Evolutionary conservation across 2,797 vertebrate species (phyloP), one percentile per base, ranked within the genome.

Genomic region (Gadopsis bispinosus): DNA sequence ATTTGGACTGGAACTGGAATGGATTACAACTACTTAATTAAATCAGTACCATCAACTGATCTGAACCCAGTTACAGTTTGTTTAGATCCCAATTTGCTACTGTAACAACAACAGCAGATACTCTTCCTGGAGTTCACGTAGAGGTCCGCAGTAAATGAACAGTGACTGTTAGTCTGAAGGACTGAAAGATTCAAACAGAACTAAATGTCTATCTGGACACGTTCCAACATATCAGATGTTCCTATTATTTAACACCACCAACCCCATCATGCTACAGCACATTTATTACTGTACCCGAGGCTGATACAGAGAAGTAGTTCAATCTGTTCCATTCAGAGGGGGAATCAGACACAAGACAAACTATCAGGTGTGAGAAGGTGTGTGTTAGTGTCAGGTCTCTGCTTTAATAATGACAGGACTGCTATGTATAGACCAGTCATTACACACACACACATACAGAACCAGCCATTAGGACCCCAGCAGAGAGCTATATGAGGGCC

Each of bases 321-420:
- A 71, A 74, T 77, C 53, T 58, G 53, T 68, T 68, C 11, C 66
- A 85, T 66, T 76, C 60, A 64, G 69, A 60, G 26, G n/a, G 14
- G 7, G 51, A 71, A 81, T 67, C 69, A 85, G 77, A 80, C 75
- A 70, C 47, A 80, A 66, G 58, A 56, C 81, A 83, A 85, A 88
- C 68, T 74, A 87, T 88, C 84, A 89, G 89, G 88, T 94, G 92
- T 89, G 86, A 63, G 77, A 91, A 80, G 86, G 88, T 83, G 88
- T 83, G 53, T 83, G 84, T 91, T 84, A 84, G 78, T 20, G 50
- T 84, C 58, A 77, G 72, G 71, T 75, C 76, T 71, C 59, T 68
- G 81, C 83, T 88, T 80, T 90, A 87, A 90, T 92, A 93, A 93
- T 91, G 86, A 93, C 87, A 92, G 91, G 83, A 89, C 90, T 87